phyloP scores from a whole-genome alignment of 2,797 vertebrate genomes.

The Chiloscyllium punctatum region DNA sequence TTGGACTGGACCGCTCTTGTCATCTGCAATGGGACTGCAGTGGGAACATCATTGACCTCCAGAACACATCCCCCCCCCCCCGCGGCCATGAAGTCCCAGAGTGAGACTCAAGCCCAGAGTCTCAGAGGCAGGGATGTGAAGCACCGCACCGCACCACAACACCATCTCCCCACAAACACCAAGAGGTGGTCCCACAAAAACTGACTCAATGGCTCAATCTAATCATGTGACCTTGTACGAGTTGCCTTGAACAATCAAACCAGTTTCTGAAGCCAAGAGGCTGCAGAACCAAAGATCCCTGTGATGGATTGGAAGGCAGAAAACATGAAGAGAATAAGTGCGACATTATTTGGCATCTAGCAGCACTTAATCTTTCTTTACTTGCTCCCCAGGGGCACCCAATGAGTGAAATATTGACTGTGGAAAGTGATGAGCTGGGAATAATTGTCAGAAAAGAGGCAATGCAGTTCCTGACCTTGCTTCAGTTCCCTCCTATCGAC shows the following conservation, averaged over 20 bases:
- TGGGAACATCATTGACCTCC: too few species aligned
- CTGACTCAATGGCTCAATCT: not conserved
- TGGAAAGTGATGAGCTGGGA: slow-evolving; percentile 26
- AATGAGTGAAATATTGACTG: not conserved
- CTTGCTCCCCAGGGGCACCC: not conserved
- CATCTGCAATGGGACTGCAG: too few species aligned
- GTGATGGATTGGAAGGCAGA: not conserved
- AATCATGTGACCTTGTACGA: not conserved
- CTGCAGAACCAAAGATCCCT: not conserved
- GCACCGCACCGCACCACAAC: too few species aligned
- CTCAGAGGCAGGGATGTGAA: too few species aligned
- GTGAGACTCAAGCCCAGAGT: too few species aligned
- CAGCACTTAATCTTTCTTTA: not conserved
- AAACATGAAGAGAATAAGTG: not conserved
- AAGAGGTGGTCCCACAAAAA: not conserved
- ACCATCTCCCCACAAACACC: too few species aligned
- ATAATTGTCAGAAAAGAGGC: not conserved
- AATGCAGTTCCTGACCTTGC: not conserved
- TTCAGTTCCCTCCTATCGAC: not conserved
- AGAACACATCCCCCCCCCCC: too few species aligned
- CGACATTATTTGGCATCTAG: not conserved
- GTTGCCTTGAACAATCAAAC: not conserved
- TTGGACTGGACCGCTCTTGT: too few species aligned
- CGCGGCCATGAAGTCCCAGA: too few species aligned
- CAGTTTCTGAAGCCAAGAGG: not conserved